Base-by-base conservation (phyloP, 2,113 vertebrate genomes). In the Pyxicephalus adspersus region DNA sequence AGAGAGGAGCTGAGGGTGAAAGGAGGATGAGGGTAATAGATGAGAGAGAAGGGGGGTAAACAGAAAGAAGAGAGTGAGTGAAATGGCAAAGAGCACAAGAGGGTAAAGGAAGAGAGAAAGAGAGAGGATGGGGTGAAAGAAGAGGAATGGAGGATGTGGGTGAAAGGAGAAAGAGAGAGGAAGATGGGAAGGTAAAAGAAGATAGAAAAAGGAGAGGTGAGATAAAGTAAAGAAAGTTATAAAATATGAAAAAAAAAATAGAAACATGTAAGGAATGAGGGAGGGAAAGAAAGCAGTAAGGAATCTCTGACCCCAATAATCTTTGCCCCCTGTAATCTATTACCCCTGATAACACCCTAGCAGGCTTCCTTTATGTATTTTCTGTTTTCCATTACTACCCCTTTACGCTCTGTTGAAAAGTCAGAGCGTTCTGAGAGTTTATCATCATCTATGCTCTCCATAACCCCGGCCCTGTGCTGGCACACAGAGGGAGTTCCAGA, bases 91-190 rank as follows among this genome's bases (percentile, higher is more conserved):
- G 76, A 17, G 0, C 51, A 70, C 70, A 68, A 61, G 31, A 1
- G 76, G 13, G 64, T 38, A 11, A 58, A 50, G 68, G 38, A 20
- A 74, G 38, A 66, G 70, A 57, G 66, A 81, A 34, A 26, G 67
- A 64, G 67, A 16, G 22, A 29, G 13, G 20, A n/a, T 1, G 57
- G 16, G 57, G n/a, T 7, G 13, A 19, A 23, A 4, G 11, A 22
- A 23, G 11, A 5, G 15, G 5, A 17, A 11, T 76, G 71, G 18
- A 9, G 16, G 2, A 1, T 2, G 68, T 17, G 45, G 3, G 16
- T 17, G 68, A 55, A 25, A 26, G 45, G 19, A 16, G 25, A 20
- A 20, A 5, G 28, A 26, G 7, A 31, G 13, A 11, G 0, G 13
- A 16, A 26, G 22, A 15, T 3, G 54, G 0, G 23, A 18, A 9